phyloP scores from a whole-genome alignment of 64 coral and sea anemone genomes.

The Astreopora myriophthalma region DNA sequence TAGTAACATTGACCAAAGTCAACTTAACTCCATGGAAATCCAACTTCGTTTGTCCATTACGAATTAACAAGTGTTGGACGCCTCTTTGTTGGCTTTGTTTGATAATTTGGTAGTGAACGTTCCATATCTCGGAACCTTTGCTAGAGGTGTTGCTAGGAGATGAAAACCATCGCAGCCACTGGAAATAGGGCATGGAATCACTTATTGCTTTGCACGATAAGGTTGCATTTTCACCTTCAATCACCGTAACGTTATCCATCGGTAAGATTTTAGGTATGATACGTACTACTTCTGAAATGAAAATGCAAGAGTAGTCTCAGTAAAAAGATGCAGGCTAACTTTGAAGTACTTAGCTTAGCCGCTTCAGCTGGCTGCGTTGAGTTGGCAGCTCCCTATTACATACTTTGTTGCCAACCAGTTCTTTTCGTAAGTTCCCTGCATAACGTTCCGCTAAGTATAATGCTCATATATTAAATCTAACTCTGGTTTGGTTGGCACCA shows the following conservation, averaged over 20 bases:
- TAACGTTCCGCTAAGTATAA: too few relatives aligned
- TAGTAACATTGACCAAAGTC: constrained; percentile 74
- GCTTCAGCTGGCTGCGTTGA: too few relatives aligned
- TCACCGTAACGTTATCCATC: constrained; percentile 71
- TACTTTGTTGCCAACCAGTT: too few relatives aligned
- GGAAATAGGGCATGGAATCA: constrained; percentile 95
- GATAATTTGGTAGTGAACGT: constrained; percentile 60
- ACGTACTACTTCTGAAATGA: constrained; percentile 69
- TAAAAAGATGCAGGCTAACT: not conserved
- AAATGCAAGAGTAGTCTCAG: not conserved
- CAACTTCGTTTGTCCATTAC: not conserved
- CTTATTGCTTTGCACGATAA: constrained; percentile 73
- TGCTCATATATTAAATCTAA: too few relatives aligned
- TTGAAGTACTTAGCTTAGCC: not conserved
- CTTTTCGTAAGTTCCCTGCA: too few relatives aligned
- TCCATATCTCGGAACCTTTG: constrained; percentile 24
- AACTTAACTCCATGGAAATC: constrained; percentile 79
- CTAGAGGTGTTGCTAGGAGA: constrained; percentile 31
- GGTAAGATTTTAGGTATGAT: constrained; percentile 58
- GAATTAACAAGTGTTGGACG: constrained; percentile 42
- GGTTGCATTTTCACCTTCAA: constrained; percentile 77
- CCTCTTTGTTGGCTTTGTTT: constrained; percentile 41
- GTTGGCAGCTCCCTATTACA: too few relatives aligned
- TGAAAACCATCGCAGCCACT: constrained; percentile 76
- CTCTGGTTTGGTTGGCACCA: too few relatives aligned